Evolutionary conservation across 2,113 vertebrate genomes (phyloP), one percentile per base, ranked within the genome.

Genomic region (Nansenia antarctica): DNA sequence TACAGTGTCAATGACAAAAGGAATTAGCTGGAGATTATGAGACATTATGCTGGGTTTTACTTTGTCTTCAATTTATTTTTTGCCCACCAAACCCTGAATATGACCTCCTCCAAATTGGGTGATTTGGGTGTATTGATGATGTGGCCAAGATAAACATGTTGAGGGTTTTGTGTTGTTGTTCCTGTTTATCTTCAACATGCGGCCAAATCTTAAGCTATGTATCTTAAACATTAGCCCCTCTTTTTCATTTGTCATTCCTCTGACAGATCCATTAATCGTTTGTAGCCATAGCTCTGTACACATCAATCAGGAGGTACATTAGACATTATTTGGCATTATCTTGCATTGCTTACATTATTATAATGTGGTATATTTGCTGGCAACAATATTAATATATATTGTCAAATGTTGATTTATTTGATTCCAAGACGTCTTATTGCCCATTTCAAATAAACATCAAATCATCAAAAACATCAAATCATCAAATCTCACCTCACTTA

Each of bases 291-390:
- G 39, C 2, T 12, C 62, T 70, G 65, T 49, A 70, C 62, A 29
- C 65, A 55, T 39, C 18, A 67, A 18, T 67, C 65, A 55, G 22
- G 22, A 39, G 58, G 67, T 74, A 63, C 45, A 42, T 22, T 72
- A 61, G 72, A 84, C 83, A 71, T 78, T 71, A 82, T 53, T 69
- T 67, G n/a, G 69, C 70, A 77, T 82, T 86, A 80, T 83, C 83
- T 84, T 79, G 76, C 55, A 82, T 77, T 84, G 78, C 55, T 24
- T 65, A 53, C 65, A 61, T 59, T 31, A n/a, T 29, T 22, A 9
- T 59, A 30, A 59, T 20, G 30, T 15, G 29, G 6, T 20, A 59
- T 14, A 59, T 5, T 30, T 32, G 29, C n/a, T 32, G 30, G 6
- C 24, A 31, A n/a, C 26, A 29, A n/a, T 55, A 55, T 29, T 29